These are phyloP conservation scores for Fistularia commersonii DNA, from an alignment of 2,797 vertebrate species.

Conservation along the genomic window DNA sequence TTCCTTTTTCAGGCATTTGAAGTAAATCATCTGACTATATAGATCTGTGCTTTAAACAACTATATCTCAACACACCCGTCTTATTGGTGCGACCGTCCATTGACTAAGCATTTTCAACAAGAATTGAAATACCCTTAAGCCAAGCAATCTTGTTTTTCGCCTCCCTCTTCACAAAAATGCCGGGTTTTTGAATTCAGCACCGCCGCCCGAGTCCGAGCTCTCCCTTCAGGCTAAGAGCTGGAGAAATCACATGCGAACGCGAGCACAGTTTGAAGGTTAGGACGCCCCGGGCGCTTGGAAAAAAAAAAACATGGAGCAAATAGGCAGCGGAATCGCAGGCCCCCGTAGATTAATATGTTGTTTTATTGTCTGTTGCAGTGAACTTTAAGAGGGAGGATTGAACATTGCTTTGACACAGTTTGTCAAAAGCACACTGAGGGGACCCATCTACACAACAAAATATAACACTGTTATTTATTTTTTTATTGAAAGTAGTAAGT, in stretches of 20 bases:
- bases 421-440: too few relatives aligned
- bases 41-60: conserved; percentile 34
- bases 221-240: conserved; percentile 23
- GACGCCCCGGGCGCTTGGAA: conserved; percentile 12
- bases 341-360: too few relatives aligned
- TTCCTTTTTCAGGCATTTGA: conserved; percentile 16
- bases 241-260: conserved; percentile 34
- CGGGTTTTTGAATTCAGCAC: conserved; percentile 34
- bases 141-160: conserved; percentile 21
- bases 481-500: too few relatives aligned
- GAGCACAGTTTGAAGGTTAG: conserved; percentile 33
- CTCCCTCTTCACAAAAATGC: conserved; percentile 29
- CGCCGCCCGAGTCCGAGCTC: conserved; percentile 28
- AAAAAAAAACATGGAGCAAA: conserved; percentile 8
- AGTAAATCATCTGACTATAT: conserved; percentile 41
- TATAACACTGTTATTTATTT: too few relatives aligned
- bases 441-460: too few relatives aligned
- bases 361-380: too few relatives aligned
- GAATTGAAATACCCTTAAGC: conserved; percentile 35
- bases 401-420: too few relatives aligned
- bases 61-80: conserved; percentile 22
- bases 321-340: conserved; percentile 6
- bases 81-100: conserved; percentile 14
- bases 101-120: conserved; percentile 40
- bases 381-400: too few relatives aligned